A percentile compares a stretch with the other conserved stretches of the same genome.
phyloP scores from a whole-genome alignment of 2,797 vertebrate genomes.

The Odontamblyopus rebecca region DNA sequence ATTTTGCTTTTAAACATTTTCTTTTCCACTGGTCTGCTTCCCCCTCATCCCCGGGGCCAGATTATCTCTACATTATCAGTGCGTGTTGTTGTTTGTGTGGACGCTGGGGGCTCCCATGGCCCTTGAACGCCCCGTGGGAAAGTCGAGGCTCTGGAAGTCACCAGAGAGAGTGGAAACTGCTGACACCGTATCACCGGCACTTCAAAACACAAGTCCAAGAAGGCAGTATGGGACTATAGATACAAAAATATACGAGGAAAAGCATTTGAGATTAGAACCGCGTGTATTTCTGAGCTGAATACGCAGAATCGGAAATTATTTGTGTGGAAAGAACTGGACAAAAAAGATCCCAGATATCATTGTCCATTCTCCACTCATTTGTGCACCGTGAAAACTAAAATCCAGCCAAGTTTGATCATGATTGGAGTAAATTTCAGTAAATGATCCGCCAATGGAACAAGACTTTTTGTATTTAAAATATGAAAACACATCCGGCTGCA shows the following conservation, averaged over 20 bases:
- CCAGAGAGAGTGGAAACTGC: conserved; percentile 37
- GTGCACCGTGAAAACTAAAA: no score
- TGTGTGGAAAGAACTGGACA: no score
- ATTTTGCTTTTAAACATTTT: not conserved
- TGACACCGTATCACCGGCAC: conserved; percentile 8
- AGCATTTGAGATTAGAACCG: no score
- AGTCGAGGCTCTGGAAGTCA: conserved; percentile 37
- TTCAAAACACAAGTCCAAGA: not conserved
- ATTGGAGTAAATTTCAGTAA: no score
- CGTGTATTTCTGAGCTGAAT: no score
- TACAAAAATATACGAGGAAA: not conserved
- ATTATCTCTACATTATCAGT: not conserved
- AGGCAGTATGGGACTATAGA: not conserved
- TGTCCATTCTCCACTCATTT: no score
- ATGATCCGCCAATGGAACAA: no score
- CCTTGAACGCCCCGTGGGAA: conserved; percentile 40
- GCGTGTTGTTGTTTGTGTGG: conserved; percentile 2
- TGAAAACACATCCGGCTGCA: no score
- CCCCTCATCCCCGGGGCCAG: not conserved
- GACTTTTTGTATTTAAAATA: no score
- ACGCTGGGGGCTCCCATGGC: not conserved
- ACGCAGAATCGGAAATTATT: no score
- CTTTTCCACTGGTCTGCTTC: not conserved
- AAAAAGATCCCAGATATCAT: no score
- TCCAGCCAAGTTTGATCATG: no score